Evolutionary conservation across 2,888 invertebrate species (phyloP), one percentile per base, ranked within the genome.

Genomic region (Lithosia quadra): DNA sequence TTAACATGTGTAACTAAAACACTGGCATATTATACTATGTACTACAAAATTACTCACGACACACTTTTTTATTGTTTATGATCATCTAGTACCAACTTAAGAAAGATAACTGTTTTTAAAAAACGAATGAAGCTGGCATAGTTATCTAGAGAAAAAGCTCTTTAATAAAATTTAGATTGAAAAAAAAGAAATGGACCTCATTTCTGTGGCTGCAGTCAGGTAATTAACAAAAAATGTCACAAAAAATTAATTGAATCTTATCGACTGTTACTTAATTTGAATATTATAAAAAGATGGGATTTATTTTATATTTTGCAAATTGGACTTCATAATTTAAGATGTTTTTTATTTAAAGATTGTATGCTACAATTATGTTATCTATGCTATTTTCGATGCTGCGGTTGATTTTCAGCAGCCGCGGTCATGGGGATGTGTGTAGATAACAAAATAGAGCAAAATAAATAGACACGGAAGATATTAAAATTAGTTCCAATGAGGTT

Each of bases 401-500:
- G 49, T n/a, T n/a, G 49, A 8, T n/a, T 1, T 1, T 49, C 9
- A n/a, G n/a, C 9, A 49, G 9, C 18, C n/a, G 9, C 9, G n/a
- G 49, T 49, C 49, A 49, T n/a, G 49, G n/a, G 43, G n/a, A 8
- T n/a, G n/a, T 7, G 49, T 49, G 49, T 49, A 49, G 49, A 49
- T 49, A 49, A 49, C n/a, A 49, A 49, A 49, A n/a, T 49, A 49
- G 49, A 49, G n/a, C 49, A 49, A 9, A 49, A n/a, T 49, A 49
- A n/a, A 49, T 49, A 49, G n/a, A 49, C 18, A 49, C 49, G 9
- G 18, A 43, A 9, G 9, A n/a, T 49, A 49, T 49, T n/a, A 49
- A n/a, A 49, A 49, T 49, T 18, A 9, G n/a, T n/a, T 49, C 28
- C 8, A 49, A 49, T 49, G 43, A 43, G 43, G 43, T 43, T 43